Conservation (phyloP, 2,797 vertebrate species). For the Eupleurogrammus muticus region DNA sequence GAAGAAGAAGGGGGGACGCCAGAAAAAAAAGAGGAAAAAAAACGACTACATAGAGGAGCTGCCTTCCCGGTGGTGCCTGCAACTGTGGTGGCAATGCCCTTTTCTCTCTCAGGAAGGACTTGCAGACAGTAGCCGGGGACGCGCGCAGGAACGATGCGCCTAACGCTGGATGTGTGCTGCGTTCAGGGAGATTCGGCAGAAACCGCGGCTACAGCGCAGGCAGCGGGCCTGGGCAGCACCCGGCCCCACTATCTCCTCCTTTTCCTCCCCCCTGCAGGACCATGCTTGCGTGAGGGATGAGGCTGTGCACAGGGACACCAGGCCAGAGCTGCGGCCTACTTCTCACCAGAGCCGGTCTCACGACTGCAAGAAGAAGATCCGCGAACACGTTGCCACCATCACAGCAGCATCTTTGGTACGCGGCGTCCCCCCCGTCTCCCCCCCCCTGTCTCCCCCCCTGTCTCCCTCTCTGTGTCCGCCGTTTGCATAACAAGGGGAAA, state of each 20-base stretch:
- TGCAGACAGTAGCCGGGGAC: slow-evolving; percentile 75
- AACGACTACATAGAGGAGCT: slow-evolving; percentile 65
- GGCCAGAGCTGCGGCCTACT: slow-evolving; percentile 99
- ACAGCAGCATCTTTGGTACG: slow-evolving; percentile 98
- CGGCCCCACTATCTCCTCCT: slow-evolving; percentile 82
- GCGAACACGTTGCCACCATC: slow-evolving; percentile 95
- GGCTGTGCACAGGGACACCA: slow-evolving; percentile 96
- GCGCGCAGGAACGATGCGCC: slow-evolving; percentile 80
- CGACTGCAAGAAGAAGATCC: slow-evolving; percentile 94
- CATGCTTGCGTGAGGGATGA: slow-evolving; percentile 95
- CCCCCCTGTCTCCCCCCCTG: slow-evolving; percentile 22
- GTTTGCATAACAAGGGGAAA: too few species aligned
- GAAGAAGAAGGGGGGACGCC: slow-evolving; percentile 69
- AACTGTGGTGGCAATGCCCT: slow-evolving; percentile 79
- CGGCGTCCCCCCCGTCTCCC: slow-evolving; percentile 49
- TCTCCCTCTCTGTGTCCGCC: slow-evolving; percentile 4
- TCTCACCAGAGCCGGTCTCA: slow-evolving; percentile 95
- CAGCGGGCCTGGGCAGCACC: slow-evolving; percentile 81
- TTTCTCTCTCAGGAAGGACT: slow-evolving; percentile 77
- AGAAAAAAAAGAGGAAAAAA: slow-evolving; percentile 35
- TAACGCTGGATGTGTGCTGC: slow-evolving; percentile 82
- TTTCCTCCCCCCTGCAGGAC: slow-evolving; percentile 84
- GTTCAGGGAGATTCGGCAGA: slow-evolving; percentile 82
- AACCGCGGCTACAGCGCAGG: slow-evolving; percentile 72
- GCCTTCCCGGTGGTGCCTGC: slow-evolving; percentile 63